Evolutionary conservation across 2,797 vertebrate species (phyloP).

Genomic region (Trematomus bernacchii): DNA sequence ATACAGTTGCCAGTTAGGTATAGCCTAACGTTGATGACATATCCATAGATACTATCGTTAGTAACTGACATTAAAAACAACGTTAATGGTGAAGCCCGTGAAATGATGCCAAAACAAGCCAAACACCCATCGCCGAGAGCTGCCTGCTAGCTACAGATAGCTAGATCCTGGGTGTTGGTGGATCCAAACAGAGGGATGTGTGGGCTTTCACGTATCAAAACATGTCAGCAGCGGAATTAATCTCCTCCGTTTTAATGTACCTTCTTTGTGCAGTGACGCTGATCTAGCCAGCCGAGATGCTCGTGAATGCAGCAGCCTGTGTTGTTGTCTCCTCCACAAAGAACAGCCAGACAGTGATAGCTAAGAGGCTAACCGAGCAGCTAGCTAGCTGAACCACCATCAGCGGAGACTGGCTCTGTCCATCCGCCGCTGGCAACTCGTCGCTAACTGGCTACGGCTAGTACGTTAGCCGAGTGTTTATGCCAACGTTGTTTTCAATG

Average conservation of each 20-base stretch:
- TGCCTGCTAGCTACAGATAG: slow-evolving; percentile 48
- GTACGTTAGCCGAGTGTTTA: slow-evolving; percentile 51
- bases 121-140: slow-evolving; percentile 42
- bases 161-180: slow-evolving; percentile 41
- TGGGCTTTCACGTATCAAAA: slow-evolving; percentile 47
- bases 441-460: slow-evolving; percentile 70
- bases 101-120: slow-evolving; percentile 18
- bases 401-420: slow-evolving; percentile 55
- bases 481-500: not conserved
- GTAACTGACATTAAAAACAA: not conserved
- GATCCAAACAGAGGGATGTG: slow-evolving; percentile 23
- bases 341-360: slow-evolving; percentile 23
- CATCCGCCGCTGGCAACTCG: slow-evolving; percentile 58
- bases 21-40: not conserved
- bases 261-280: not conserved
- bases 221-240: slow-evolving; percentile 34
- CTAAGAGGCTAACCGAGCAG: slow-evolving; percentile 62
- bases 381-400: slow-evolving; percentile 63
- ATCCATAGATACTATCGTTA: not conserved
- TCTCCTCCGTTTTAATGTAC: not conserved
- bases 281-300: not conserved
- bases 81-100: not conserved
- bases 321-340: slow-evolving; percentile 39
- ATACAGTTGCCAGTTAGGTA: not conserved
- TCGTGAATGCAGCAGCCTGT: not conserved